Evolutionary conservation across 2,888 invertebrate genomes (phyloP), one percentile per base, ranked within the genome.

Genomic region (Reticulitermes lucifugus): DNA sequence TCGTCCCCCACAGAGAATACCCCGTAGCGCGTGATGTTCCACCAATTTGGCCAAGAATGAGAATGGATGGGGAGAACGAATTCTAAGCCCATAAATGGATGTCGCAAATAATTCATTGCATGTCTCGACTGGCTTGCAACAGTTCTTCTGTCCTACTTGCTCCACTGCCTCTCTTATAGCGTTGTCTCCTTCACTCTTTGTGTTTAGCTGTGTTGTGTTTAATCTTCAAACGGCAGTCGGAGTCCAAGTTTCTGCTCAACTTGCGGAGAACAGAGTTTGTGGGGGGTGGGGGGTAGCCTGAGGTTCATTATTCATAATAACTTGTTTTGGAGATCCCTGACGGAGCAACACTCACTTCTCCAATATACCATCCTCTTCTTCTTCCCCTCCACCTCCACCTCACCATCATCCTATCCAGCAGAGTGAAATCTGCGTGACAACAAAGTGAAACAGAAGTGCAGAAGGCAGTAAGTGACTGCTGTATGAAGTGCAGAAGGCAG

Each of bases 231-330:
- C 51, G 79, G 55, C 0, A 51, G 55, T 9, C 51, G 25, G 51
- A 51, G 25, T 2, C 22, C 25, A 55, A 46, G 77, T 77, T 43
- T 77, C 41, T 21, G 75, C 21, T 43, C n/a, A 25, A 18, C 43
- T 77, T 22, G n/a, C 7, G 75, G 41, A 46, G 75, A 22, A 41
- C 43, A 77, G n/a, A 43, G 46, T 22, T 46, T 25, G 10, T 35
- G 73, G 21, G 71, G 43, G 12, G 12, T n/a, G 43, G 46, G n/a
- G 21, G 43, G 43, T 43, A 51, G 79, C 79, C 79, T 25, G 79
- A 46, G 79, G 51, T 79, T 79, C 79, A 79, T 79, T 43, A 79
- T 79, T 79, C 79, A 79, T 79, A 79, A 79, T 79, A 79, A 79
- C 29, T 79, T 79, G 79, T 79, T 79, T 51, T 79, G 55, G 79